Evolutionary conservation across 1,140 invertebrate species (phyloP), one percentile per base, ranked within the genome.

Genomic region (Aphis craccivora): DNA sequence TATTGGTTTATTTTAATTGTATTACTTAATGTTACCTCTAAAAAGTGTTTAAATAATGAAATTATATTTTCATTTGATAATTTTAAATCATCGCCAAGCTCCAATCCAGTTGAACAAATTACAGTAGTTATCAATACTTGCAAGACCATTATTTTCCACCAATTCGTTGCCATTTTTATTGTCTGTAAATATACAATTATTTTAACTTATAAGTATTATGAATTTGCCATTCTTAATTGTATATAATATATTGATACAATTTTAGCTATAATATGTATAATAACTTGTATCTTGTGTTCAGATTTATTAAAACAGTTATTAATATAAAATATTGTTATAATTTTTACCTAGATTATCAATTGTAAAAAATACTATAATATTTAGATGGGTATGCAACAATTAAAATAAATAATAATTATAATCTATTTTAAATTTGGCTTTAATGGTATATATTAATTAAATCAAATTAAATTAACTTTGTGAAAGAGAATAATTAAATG

Each of bases 21-120:
- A 76, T 76, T n/a, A 35, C 30, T 76, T 18, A 76, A 30, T 90
- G 18, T 90, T 90, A 90, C 89, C 89, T 90, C 89, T 60, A 90
- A 60, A 90, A 60, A 90, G 5, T 81, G 76, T 25, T 81, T 91
- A 22, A 91, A 91, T 22, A 81, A 48, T 5, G 0, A 76, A 23
- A 81, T 23, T 6, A 91, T 45, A 48, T 91, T 81, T 81, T 91
- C 67, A 20, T 91, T 81, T 43, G 90, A 76, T 2, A 48, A 30
- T 81, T 81, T 81, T 81, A 30, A 81, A 81, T 81, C 9, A 22
- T 48, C 43, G 22, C 48, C 67, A 81, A 25, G 9, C 3, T 91
- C 90, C 30, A 45, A 20, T 67, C 6, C 90, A 60, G 25, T 51
- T 48, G 90, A 91, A 81, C 23, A 7, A 14, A 43, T 81, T 23